Base-by-base conservation (phyloP, 2,888 invertebrate genomes). In the Epicampocera succincta region DNA sequence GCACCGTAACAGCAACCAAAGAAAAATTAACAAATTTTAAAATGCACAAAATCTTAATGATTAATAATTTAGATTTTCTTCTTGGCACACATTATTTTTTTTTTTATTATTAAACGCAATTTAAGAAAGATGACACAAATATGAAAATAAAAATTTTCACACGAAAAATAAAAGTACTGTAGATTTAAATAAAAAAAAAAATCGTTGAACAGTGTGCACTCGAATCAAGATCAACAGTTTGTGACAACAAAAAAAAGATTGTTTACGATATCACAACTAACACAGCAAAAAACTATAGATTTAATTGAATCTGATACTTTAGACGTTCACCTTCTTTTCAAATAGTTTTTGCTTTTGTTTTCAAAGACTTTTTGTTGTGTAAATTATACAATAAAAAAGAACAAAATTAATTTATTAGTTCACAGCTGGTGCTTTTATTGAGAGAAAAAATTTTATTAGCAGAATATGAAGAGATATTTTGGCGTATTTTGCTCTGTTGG, bases 91-190 rank as follows among this genome's bases (percentile, higher is more conserved):
- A 69, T 66, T 71, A 69, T 63, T 42, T 68, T 33, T 66, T 66
- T 71, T 61, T 63, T 42, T 68, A 8, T 66, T 50, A 46, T 73
- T 54, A 66, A 58, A 65, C 71, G 78, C 74, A 79, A 66, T 68
- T 69, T 46, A 71, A 79, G 54, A 74, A 71, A 75, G 68, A 82
- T 82, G 82, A 71, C 82, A 82, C 79, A 82, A 65, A 79, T 75
- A 38, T 71, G 66, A 74, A 82, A 82, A 82, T 79, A 82, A 79
- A n/a, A 25, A 56, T 72, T 46, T 60, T 58, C 56, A 69, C 78
- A 78, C 74, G 72, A 66, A 73, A 63, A 63, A 50, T 33, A 72
- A 72, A 72, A 61, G 19, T 9, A 44, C n/a, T n/a, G n/a, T n/a
- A n/a, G 4, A 56, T 56, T n/a, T 54, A 4, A 52, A 52, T 25